These are phyloP conservation scores for Gymnoscopelus microlampas DNA, from an alignment of 2,797 vertebrate species.

Conservation along the genomic window DNA sequence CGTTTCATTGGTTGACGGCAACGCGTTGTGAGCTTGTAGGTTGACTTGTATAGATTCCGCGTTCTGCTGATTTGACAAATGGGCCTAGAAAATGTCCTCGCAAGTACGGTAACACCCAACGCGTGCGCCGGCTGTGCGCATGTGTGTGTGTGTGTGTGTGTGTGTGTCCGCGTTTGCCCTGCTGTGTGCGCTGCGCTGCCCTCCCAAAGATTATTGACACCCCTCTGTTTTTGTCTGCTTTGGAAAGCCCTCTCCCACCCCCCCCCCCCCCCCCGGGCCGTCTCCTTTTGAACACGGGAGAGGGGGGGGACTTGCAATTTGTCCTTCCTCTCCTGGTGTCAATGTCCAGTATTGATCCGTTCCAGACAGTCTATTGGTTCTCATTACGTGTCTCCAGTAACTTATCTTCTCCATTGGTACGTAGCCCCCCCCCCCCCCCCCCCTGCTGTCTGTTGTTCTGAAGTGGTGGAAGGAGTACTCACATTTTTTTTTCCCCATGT, in stretches of 20 bases:
- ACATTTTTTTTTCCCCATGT: background rate
- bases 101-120: no score
- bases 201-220: slow-evolving; percentile 38
- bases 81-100: no score
- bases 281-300: slow-evolving; percentile 49
- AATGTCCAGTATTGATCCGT: slow-evolving; percentile 76
- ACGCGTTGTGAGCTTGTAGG: no score
- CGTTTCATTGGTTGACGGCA: no score
- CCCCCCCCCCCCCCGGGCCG: slow-evolving; percentile 42
- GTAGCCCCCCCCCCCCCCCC: slow-evolving; percentile 25
- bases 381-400: slow-evolving; percentile 81
- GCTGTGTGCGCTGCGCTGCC: slow-evolving; percentile 30
- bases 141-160: no score
- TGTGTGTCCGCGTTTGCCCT: no score
- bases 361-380: slow-evolving; percentile 76
- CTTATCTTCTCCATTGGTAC: slow-evolving; percentile 82
- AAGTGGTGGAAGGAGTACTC: no score
- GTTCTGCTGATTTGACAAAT: no score
- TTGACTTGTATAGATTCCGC: no score
- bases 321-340: slow-evolving; percentile 77
- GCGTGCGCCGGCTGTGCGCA: no score
- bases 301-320: slow-evolving; percentile 70
- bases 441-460: background rate
- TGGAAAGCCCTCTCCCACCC: slow-evolving; percentile 2
- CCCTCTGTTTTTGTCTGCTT: slow-evolving; percentile 40